phyloP scores from a whole-genome alignment of 2,797 vertebrate species.

The Falco naumanni region DNA sequence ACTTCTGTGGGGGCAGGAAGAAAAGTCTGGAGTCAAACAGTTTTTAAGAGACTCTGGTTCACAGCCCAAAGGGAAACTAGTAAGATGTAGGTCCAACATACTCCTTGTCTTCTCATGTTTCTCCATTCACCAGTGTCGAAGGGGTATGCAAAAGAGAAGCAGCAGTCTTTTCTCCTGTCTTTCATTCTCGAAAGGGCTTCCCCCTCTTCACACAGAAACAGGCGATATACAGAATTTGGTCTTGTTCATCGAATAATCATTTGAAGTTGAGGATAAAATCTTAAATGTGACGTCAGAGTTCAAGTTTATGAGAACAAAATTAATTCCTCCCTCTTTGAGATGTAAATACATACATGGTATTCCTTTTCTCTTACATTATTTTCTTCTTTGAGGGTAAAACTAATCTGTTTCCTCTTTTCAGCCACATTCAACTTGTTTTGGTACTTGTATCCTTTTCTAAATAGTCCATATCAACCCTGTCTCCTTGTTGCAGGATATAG shows the following conservation, averaged over 20 bases:
- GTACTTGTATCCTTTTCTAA: neutral
- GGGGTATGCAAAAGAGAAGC: neutral
- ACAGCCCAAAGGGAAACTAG: neutral
- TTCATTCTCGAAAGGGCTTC: neutral
- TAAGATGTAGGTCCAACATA: neutral
- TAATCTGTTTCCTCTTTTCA: neutral
- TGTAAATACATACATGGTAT: neutral
- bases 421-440: neutral
- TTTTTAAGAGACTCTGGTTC: neutral
- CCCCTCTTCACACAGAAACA: neutral
- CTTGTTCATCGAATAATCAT: neutral
- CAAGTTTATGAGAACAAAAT: neutral
- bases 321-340: neutral
- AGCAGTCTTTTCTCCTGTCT: neutral
- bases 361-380: neutral
- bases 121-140: neutral
- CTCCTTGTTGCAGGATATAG: neutral
- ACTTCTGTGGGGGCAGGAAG: neutral
- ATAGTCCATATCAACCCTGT: neutral
- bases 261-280: neutral
- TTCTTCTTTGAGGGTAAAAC: neutral
- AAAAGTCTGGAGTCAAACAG: neutral
- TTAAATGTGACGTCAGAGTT: neutral
- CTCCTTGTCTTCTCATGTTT: neutral
- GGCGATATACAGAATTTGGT: neutral